Base-by-base conservation (phyloP, 1,140 invertebrate species). In the Anastrepha obliqua region DNA sequence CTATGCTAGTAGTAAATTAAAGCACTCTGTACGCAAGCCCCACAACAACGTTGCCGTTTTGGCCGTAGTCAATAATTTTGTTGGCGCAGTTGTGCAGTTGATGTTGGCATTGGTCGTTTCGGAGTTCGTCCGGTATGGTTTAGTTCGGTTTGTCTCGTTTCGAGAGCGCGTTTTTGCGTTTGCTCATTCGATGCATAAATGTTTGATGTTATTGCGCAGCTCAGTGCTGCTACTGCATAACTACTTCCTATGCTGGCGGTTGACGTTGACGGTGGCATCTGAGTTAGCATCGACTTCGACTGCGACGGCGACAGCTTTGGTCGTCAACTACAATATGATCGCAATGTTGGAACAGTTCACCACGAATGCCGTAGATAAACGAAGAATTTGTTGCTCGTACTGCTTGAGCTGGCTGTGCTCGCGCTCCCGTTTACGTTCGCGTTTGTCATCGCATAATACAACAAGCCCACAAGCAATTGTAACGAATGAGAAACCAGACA, bases 401-500 rank as follows among this genome's bases (percentile, higher is more conserved):
- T 39, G 85, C 58, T 47, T 51, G 81, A 29, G 29, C 85, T 60
- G 70, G 44, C 8, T 55, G 44, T 81, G n/a, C 74, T 55, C 74
- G 17, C 74, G 74, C 74, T 81, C 74, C 20, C 47, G 20, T 81
- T 81, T 17, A 81, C 74, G n/a, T 81, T 81, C 59, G 29, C 39
- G 17, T 86, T 58, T 59, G 51, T 86, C 59, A 62, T 42, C 58
- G 20, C 74, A 11, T 42, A 74, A 74, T 9, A 39, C 44, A 47
- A 74, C 44, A 44, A 74, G 39, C 29, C 4, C 13, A 74, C 15
- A 74, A 47, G 70, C 70, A 55, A 81, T 44, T 65, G 62, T 44
- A 55, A 51, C 85, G 62, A 65, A 65, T 65, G 62, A 65, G 85
- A 42, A 86, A 65, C 15, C 58, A 65, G 70, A 74, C 17, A 58